Evolutionary conservation across 1,140 invertebrate genomes (phyloP).

Genomic region (Zaprionus tsacasi): DNA sequence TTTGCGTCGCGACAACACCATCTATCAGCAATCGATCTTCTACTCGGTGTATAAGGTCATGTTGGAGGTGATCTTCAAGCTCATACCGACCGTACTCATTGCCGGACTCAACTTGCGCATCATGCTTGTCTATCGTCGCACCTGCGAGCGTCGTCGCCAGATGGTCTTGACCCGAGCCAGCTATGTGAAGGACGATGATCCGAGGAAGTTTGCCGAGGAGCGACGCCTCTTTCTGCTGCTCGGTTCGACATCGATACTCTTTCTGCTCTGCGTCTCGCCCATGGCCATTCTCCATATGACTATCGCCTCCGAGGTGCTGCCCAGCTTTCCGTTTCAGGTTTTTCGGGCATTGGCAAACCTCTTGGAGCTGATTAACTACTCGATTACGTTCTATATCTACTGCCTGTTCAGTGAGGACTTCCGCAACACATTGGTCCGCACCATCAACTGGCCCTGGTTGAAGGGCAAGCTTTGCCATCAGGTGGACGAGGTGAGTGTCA

Average conservation of each 20-base stretch:
- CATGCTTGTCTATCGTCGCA: slow-evolving; percentile 88
- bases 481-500: slow-evolving; percentile 78
- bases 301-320: slow-evolving; percentile 87
- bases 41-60: slow-evolving; percentile 88
- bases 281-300: slow-evolving; percentile 91
- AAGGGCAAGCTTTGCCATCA: slow-evolving; percentile 70
- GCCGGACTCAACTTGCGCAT: slow-evolving; percentile 89
- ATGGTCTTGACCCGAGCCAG: slow-evolving; percentile 86
- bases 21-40: slow-evolving; percentile 85
- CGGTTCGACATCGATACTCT: slow-evolving; percentile 90
- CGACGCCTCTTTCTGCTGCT: slow-evolving; percentile 88
- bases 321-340: slow-evolving; percentile 88
- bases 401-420: slow-evolving; percentile 91
- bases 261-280: slow-evolving; percentile 90
- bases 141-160: slow-evolving; percentile 87
- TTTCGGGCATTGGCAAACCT: slow-evolving; percentile 90
- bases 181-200: slow-evolving; percentile 86
- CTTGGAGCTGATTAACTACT: slow-evolving; percentile 90
- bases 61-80: slow-evolving; percentile 88
- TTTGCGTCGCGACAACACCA: slow-evolving; percentile 86
- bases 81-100: slow-evolving; percentile 88
- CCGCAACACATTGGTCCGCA: slow-evolving; percentile 88
- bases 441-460: slow-evolving; percentile 87
- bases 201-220: slow-evolving; percentile 89
- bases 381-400: slow-evolving; percentile 92